Conservation (phyloP, 2,797 vertebrate species). For the Scleropages formosus region DNA sequence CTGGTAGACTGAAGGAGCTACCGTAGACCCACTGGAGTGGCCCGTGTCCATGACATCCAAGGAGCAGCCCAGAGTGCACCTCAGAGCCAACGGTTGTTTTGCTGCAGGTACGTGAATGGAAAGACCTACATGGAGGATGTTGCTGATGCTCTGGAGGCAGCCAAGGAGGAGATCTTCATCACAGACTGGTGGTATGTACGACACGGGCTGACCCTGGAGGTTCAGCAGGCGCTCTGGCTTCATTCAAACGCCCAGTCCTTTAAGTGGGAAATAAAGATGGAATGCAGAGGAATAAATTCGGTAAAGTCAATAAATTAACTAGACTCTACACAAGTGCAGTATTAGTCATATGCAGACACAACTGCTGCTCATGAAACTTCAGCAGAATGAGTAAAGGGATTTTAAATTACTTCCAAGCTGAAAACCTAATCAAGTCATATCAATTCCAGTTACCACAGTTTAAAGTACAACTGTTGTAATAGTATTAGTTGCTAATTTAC, state of each 20-base stretch:
- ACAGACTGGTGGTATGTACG: conserved; percentile 94
- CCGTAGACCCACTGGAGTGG: neutral
- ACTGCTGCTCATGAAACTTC: neutral
- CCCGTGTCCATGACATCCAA: too few relatives aligned
- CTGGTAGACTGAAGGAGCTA: neutral
- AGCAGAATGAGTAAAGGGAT: neutral
- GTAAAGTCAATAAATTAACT: too few relatives aligned
- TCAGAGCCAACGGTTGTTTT: neutral
- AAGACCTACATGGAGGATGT: conserved; percentile 94
- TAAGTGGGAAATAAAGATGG: neutral
- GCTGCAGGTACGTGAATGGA: conserved; percentile 91
- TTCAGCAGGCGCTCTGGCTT: neutral
- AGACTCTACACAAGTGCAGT: too few relatives aligned
- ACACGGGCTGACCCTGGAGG: neutral
- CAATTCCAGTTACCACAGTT: too few relatives aligned
- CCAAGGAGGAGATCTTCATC: conserved; percentile 96
- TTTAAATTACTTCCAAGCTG: too few relatives aligned
- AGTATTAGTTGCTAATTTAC: too few relatives aligned
- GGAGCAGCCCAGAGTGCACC: neutral
- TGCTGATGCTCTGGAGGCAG: conserved; percentile 88
- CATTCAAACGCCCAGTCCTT: neutral
- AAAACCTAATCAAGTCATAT: too few relatives aligned
- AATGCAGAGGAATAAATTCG: too few relatives aligned
- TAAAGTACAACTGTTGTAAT: too few relatives aligned
- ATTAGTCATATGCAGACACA: too few relatives aligned